phyloP scores from a whole-genome alignment of 1,140 invertebrate genomes.

The Agrypnia vestita region DNA sequence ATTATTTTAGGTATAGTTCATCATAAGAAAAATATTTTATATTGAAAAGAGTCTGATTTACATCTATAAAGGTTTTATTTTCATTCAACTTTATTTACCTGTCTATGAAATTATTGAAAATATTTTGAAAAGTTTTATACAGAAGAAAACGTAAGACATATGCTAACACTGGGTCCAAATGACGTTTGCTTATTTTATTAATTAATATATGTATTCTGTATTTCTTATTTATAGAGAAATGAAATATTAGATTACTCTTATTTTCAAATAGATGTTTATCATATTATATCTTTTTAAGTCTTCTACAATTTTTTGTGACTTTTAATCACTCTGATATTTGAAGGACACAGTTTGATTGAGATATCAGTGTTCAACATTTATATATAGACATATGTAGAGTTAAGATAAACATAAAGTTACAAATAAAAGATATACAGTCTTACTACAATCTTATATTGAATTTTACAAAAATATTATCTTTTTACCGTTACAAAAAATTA shows the following conservation, averaged over 20 bases:
- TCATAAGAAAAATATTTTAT: slow-evolving; percentile 20
- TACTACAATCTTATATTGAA: too few species aligned
- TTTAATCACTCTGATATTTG: too few species aligned
- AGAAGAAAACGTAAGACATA: not conserved
- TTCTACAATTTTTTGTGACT: too few species aligned
- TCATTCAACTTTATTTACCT: slow-evolving; percentile 4
- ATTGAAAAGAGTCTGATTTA: slow-evolving; percentile 34
- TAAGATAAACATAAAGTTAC: too few species aligned
- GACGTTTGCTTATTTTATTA: not conserved
- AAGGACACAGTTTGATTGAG: too few species aligned
- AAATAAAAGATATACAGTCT: too few species aligned
- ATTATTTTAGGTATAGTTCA: slow-evolving; percentile 7
- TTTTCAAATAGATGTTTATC: slow-evolving; percentile 19
- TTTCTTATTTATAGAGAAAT: slow-evolving; percentile 17
- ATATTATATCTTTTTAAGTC: too few species aligned
- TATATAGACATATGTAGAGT: too few species aligned
- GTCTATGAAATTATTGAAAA: slow-evolving; percentile 24
- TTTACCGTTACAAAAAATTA: too few species aligned
- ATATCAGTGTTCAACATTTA: too few species aligned
- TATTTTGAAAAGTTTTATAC: slow-evolving; percentile 20
- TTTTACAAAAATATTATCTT: too few species aligned
- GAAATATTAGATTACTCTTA: not conserved
- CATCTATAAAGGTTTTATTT: slow-evolving; percentile 12
- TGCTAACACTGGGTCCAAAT: slow-evolving; percentile 33
- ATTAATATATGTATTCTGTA: too few species aligned